Percentiles rank a stretch among this genome's conserved stretches.
phyloP scores from a whole-genome alignment of 2,888 invertebrate genomes.

The Ormyrus nitidulus region DNA sequence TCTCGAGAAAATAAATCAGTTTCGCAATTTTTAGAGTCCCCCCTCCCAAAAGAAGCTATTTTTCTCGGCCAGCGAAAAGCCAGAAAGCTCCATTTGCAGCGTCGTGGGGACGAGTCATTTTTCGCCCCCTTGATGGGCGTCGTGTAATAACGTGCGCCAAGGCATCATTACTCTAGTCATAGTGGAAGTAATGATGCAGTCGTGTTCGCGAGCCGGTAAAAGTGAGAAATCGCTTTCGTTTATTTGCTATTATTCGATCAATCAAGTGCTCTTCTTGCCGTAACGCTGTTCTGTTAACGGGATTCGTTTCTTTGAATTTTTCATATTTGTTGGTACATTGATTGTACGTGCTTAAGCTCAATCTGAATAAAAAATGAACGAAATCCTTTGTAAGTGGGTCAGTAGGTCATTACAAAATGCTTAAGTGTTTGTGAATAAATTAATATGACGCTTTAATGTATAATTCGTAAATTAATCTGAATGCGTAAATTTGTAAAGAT shows the following conservation, averaged over 20 bases:
- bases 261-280: background rate
- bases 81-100: constrained; percentile 19
- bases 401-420: no score
- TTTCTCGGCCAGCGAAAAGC: constrained; percentile 1
- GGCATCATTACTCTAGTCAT: constrained; percentile 16
- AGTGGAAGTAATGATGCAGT: constrained; percentile 28
- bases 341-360: no score
- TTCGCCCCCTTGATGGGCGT: background rate
- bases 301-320: no score
- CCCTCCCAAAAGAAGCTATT: background rate
- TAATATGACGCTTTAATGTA: no score
- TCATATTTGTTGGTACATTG: no score
- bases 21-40: no score
- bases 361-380: no score
- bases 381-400: no score
- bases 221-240: constrained; percentile 13
- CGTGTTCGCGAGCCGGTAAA: background rate
- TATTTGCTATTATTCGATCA: background rate
- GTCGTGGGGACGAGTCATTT: constrained; percentile 14
- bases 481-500: no score
- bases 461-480: no score
- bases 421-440: no score
- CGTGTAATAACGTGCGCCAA: background rate
- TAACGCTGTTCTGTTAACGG: background rate
- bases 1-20: no score